These are phyloP conservation scores for Gallinago stenura DNA, from an alignment of 2,797 vertebrate genomes.

Conservation along the genomic window DNA sequence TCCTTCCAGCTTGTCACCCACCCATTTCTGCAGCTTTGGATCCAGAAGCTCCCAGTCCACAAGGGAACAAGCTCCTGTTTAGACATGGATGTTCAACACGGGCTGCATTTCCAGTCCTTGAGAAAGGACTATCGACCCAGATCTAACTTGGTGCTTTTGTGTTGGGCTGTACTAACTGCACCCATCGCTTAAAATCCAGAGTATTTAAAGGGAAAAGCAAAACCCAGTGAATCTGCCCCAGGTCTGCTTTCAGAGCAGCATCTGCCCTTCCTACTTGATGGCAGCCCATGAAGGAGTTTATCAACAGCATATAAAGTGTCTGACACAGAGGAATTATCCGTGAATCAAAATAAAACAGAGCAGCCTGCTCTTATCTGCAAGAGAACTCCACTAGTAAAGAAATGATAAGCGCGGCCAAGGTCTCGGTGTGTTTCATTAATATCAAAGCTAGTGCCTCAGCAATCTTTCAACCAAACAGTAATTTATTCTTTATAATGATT, in stretches of 20 bases:
- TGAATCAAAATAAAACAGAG: neutral
- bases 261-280: fast-evolving
- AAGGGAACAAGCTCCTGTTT: neutral
- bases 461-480: neutral
- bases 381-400: neutral
- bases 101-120: neutral
- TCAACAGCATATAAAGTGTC: fast-evolving
- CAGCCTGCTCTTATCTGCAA: neutral
- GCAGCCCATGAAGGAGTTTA: neutral
- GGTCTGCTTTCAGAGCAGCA: neutral
- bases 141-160: neutral
- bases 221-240: fast-evolving
- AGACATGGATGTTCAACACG: fast-evolving
- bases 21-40: neutral
- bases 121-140: neutral
- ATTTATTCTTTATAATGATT: neutral
- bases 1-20: neutral
- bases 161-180: neutral
- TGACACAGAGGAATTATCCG: neutral
- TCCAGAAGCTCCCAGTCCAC: neutral
- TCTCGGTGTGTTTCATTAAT: neutral
- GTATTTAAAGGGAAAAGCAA: neutral
- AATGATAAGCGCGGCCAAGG: neutral
- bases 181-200: fast-evolving
- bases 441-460: neutral